Conservation (phyloP, 1,140 invertebrate genomes). For the Magallana ariakensis region DNA sequence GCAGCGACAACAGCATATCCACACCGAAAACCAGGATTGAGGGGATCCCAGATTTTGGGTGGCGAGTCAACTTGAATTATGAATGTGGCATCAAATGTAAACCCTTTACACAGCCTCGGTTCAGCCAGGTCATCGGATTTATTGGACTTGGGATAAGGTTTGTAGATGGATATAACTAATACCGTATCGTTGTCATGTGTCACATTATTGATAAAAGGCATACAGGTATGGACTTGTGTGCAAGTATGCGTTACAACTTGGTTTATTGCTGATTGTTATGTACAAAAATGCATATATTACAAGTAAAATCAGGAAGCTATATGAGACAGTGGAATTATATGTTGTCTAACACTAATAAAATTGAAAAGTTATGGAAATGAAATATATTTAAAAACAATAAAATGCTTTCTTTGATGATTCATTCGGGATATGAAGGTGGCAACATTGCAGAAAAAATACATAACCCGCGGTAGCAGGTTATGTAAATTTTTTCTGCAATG, state of each 20-base stretch:
- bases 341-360: too few species aligned
- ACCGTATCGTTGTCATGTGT: not conserved
- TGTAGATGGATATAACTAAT: constrained; percentile 47
- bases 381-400: too few species aligned
- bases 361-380: too few species aligned
- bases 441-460: too few species aligned
- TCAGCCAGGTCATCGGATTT: constrained; percentile 85
- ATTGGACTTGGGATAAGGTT: constrained; percentile 84
- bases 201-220: not conserved
- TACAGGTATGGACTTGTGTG: not conserved
- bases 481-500: too few species aligned
- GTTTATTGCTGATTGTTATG: too few species aligned
- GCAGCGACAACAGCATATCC: constrained; percentile 65
- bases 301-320: too few species aligned
- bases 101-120: constrained; percentile 84
- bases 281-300: too few species aligned
- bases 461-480: too few species aligned
- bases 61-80: constrained; percentile 85
- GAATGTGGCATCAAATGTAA: constrained; percentile 87
- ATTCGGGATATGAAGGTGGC: too few species aligned
- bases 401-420: too few species aligned
- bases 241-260: not conserved
- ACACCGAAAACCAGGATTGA: constrained; percentile 66
- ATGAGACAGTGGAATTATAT: too few species aligned
- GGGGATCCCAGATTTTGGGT: constrained; percentile 76